Percentiles rank a stretch among this genome's conserved stretches.
These are phyloP conservation scores for Halisarca cf. caerulea DNA, from an alignment of 37 sponge, comb jelly and placozoan genomes.

Conservation along the genomic window DNA sequence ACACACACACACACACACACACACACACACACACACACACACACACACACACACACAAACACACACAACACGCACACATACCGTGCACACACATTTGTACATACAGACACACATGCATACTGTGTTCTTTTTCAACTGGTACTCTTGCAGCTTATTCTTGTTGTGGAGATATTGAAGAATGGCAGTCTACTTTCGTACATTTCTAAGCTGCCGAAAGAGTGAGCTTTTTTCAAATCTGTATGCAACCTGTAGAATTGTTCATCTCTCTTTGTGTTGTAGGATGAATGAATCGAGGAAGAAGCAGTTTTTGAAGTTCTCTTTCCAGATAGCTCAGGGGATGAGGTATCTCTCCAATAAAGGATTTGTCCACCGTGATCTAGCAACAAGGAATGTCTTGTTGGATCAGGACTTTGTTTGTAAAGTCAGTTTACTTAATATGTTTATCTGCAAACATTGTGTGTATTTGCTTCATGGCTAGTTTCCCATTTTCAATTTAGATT, in stretches of 20 bases:
- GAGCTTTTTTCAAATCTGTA: too few relatives aligned
- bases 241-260: too few relatives aligned
- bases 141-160: background rate
- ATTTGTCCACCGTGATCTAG: background rate
- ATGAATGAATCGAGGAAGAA: too few relatives aligned
- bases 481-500: background rate
- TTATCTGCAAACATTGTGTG: too few relatives aligned
- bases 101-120: background rate
- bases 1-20: too few relatives aligned
- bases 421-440: background rate
- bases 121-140: background rate
- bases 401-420: background rate
- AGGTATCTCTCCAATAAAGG: slow-evolving; percentile 5
- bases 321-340: background rate
- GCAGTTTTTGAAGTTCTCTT: background rate
- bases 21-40: too few relatives aligned
- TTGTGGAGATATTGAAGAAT: background rate
- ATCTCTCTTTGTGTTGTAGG: too few relatives aligned
- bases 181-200: background rate
- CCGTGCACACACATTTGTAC: too few relatives aligned
- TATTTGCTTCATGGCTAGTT: too few relatives aligned
- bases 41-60: too few relatives aligned
- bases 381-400: background rate
- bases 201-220: too few relatives aligned
- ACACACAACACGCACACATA: too few relatives aligned